Conservation (phyloP, 2,113 vertebrate genomes). For the Tupaia tana region DNA sequence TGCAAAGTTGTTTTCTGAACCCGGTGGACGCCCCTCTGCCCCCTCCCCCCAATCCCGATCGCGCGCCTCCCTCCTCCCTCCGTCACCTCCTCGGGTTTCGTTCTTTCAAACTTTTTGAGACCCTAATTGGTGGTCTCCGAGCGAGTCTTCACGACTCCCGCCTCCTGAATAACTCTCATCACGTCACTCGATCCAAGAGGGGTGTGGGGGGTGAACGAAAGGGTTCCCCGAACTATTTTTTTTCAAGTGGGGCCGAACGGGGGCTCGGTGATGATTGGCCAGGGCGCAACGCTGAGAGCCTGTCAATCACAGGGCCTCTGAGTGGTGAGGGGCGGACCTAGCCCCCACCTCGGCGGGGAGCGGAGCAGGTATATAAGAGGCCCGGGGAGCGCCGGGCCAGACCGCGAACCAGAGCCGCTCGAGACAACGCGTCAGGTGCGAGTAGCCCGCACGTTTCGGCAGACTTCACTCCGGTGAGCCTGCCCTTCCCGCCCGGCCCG, state of each 20-base stretch:
- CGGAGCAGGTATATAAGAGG: constrained; percentile 73
- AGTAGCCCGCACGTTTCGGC: background rate
- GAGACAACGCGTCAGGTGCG: constrained; percentile 50
- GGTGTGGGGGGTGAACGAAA: constrained; percentile 60
- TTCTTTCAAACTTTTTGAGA: constrained; percentile 79
- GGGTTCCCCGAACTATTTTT: constrained; percentile 72
- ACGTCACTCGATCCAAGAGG: constrained; percentile 51
- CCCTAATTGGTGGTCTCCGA: constrained; percentile 73
- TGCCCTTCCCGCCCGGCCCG: constrained; percentile 3
- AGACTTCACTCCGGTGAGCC: constrained; percentile 22
- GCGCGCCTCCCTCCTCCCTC: background rate
- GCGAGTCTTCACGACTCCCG: constrained; percentile 57
- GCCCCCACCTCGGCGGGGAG: constrained; percentile 62
- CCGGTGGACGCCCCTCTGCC: background rate
- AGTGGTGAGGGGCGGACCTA: constrained; percentile 74
- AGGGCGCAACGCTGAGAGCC: constrained; percentile 87
- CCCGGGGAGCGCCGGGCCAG: constrained; percentile 19
- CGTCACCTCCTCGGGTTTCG: constrained; percentile 64
- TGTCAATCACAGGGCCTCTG: constrained; percentile 89
- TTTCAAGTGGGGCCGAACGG: constrained; percentile 67
- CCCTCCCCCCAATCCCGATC: background rate
- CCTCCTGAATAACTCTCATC: constrained; percentile 70
- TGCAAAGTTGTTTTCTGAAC: constrained; percentile 46
- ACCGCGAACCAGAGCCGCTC: constrained; percentile 56
- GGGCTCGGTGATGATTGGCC: constrained; percentile 92